Percentiles rank a stretch among this genome's conserved stretches.
Evolutionary conservation across 37 sponge, comb jelly and placozoan species (phyloP).

Genomic region (Cladorhizidae sp.): DNA sequence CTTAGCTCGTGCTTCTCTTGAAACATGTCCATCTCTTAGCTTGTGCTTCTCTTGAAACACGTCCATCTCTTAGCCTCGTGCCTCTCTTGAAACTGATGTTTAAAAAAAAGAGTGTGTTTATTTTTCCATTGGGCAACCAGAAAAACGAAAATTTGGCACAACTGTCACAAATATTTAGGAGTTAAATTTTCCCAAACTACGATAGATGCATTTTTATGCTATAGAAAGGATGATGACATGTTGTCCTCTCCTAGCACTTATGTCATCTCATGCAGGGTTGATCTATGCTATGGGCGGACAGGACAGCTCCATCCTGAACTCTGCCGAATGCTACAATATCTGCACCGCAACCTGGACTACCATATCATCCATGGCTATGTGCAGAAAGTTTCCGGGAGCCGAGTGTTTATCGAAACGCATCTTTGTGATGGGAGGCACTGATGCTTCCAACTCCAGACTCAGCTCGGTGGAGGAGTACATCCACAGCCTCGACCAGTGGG

Average conservation of each 20-base stretch:
- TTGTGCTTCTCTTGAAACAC: too few species aligned
- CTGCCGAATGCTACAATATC: conserved; percentile 62
- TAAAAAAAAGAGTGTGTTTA: too few species aligned
- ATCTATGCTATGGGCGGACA: conserved; percentile 72
- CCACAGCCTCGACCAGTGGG: conserved; percentile 65
- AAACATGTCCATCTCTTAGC: too few species aligned
- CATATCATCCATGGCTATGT: conserved; percentile 39
- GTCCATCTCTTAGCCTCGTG: too few species aligned
- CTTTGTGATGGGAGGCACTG: conserved; percentile 56
- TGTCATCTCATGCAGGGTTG: conserved; percentile 13
- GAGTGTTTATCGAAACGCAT: conserved; percentile 28
- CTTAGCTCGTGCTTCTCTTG: too few species aligned
- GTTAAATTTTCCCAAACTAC: too few species aligned
- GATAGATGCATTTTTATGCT: too few species aligned
- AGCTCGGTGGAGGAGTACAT: conserved; percentile 52
- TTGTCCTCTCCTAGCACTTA: neutral
- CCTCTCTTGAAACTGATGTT: too few species aligned
- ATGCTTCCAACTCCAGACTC: conserved; percentile 26
- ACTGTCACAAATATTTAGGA: too few species aligned
- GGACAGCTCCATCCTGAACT: conserved; percentile 56
- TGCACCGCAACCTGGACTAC: conserved; percentile 40
- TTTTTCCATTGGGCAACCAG: too few species aligned
- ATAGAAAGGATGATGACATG: too few species aligned
- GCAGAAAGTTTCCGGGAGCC: conserved; percentile 65
- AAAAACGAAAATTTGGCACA: too few species aligned